These are phyloP conservation scores for Gisinianus flammeolus DNA, from an alignment of 2,888 invertebrate genomes.

Conservation along the genomic window DNA sequence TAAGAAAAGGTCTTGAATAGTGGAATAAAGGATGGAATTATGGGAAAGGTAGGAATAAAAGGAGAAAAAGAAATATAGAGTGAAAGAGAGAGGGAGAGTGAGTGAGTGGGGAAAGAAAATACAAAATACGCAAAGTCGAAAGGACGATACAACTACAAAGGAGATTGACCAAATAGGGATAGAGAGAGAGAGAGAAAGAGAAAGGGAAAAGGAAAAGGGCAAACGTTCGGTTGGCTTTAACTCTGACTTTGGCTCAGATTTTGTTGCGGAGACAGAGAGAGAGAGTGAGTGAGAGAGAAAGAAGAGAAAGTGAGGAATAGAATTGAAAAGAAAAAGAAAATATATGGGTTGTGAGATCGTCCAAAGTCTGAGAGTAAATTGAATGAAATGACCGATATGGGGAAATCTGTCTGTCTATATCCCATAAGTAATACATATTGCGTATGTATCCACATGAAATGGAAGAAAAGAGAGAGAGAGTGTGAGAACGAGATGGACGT, in stretches of 20 bases:
- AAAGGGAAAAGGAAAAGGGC: background rate
- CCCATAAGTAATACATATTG: background rate
- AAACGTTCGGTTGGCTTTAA: background rate
- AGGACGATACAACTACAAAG: conserved; percentile 22
- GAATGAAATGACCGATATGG: conserved; percentile 58
- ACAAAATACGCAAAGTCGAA: background rate
- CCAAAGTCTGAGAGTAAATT: conserved; percentile 50
- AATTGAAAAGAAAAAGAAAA: conserved; percentile 30
- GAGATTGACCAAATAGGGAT: conserved; percentile 23
- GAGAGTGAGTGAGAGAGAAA: background rate
- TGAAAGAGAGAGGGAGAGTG: background rate
- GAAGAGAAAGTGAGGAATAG: conserved; percentile 12
- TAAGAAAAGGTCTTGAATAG: no score
- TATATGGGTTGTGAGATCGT: conserved; percentile 37
- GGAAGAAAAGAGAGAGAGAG: background rate
- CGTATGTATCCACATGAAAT: background rate
- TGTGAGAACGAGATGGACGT: background rate
- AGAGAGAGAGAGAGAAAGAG: conserved; percentile 13
- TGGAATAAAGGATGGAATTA: no score
- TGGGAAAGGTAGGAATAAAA: no score
- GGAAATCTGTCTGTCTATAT: conserved; percentile 25
- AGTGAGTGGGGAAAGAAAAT: background rate
- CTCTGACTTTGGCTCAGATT: background rate
- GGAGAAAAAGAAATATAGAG: no score
- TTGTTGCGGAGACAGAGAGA: background rate